Evolutionary conservation across 2,113 vertebrate species (phyloP), one percentile per base, ranked within the genome.

Genomic region (Microtus montanus): DNA sequence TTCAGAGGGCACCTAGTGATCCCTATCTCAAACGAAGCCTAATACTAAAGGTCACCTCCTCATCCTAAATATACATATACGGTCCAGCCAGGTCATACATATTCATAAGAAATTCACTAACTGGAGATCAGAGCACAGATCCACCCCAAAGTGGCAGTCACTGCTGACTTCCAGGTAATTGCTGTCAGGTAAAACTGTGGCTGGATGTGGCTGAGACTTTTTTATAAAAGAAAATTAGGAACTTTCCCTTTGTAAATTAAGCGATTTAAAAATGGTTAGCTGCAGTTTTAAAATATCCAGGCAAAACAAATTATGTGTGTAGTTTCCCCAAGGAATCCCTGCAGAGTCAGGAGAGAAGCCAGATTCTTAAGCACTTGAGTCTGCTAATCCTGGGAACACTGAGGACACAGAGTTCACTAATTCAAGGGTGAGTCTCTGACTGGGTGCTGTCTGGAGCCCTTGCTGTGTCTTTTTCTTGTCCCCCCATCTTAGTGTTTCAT

Each of bases 221-320:
- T 64, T 83, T 28, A 4, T 13, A 58, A 89, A 74, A 87, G 15
- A 14, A 86, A 92, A 22, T 58, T 9, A 82, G 20, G 1, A 41
- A 44, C 28, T 66, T 52, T 35, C 58, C 58, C 30, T 7, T 30
- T 52, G 11, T 86, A 52, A 91, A 95, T 86, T 91, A 33, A 22
- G 5, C 63, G 3, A 84, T 82, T 83, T 94, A 75, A 77, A 93
- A 91, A 70, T 93, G 52, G 2, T 73, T 74, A 82, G 54, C 44
- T 87, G 41, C 6, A 92, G 71, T 94, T 95, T 95, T 87, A 86
- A 89, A 71, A 0, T 19, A 3, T 77, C 3, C 82, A 89, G 64
- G 22, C 28, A 87, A 90, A 88, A 68, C 4, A 87, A 94, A 97
- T 78, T 7, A 61, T 73, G 26, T 71, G 61, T 86, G 2, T 71